Percentiles rank a stretch among this genome's conserved stretches.
Evolutionary conservation across 2,888 invertebrate genomes (phyloP).

Genomic region (Acrobasis consociella): DNA sequence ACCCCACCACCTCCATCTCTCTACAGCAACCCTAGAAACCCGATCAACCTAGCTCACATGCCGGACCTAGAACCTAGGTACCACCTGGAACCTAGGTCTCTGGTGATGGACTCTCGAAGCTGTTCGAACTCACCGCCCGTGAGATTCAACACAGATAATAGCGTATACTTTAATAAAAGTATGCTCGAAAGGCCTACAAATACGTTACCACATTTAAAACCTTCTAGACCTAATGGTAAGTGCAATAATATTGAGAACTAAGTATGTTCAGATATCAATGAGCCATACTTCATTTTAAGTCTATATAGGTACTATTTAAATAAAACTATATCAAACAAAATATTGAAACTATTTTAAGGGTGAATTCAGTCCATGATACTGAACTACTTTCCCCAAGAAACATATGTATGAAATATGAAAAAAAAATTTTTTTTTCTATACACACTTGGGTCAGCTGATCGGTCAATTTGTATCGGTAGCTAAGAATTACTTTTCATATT

Average conservation of each 20-base stretch:
- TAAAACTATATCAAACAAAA: no score
- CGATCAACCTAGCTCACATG: slow-evolving; percentile 65
- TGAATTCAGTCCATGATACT: no score
- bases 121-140: slow-evolving; percentile 70
- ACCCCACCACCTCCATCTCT: slow-evolving; percentile 62
- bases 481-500: no score
- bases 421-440: no score
- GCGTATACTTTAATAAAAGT: slow-evolving; percentile 62
- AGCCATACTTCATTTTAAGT: no score
- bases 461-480: no score
- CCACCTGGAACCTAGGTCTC: slow-evolving; percentile 42
- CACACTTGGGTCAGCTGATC: no score
- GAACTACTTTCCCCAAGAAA: no score
- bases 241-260: background rate
- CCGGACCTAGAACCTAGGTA: slow-evolving; percentile 63
- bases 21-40: slow-evolving; percentile 67
- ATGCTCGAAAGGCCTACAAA: slow-evolving; percentile 56
- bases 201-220: slow-evolving; percentile 64
- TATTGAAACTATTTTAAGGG: no score
- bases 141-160: slow-evolving; percentile 61
- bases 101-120: slow-evolving; percentile 55
- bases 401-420: no score
- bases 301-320: no score
- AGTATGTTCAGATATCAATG: no score
- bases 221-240: slow-evolving; percentile 56